phyloP scores from a whole-genome alignment of 92 coral and sea anemone species.

The Phymanthus crucifer region DNA sequence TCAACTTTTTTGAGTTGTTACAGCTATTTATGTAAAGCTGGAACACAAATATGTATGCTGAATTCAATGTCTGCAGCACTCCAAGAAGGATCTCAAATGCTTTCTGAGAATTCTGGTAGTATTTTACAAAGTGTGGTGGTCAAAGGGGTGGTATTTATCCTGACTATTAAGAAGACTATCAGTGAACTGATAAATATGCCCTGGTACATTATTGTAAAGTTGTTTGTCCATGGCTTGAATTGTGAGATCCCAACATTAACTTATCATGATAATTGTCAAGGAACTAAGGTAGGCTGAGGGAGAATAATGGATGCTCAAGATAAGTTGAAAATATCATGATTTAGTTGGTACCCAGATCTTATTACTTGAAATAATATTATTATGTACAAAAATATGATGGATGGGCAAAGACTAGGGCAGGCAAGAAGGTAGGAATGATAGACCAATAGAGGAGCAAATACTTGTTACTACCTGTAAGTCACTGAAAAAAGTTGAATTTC shows the following conservation, averaged over 20 bases:
- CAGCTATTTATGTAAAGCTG: not conserved
- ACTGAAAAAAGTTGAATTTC: too few relatives aligned
- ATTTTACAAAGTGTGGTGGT: not conserved
- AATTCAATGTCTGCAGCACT: not conserved
- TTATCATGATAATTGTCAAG: not conserved
- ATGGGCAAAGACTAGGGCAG: too few relatives aligned
- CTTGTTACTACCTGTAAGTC: too few relatives aligned
- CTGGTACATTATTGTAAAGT: slow-evolving; percentile 5
- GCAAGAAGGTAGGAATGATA: too few relatives aligned
- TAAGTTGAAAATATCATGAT: too few relatives aligned
- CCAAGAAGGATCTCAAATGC: not conserved
- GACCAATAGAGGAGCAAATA: too few relatives aligned
- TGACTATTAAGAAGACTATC: not conserved
- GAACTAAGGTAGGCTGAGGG: slow-evolving; percentile 1
- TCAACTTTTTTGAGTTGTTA: not conserved
- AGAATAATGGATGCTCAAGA: not conserved
- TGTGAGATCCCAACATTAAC: slow-evolving; percentile 14
- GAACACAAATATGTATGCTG: not conserved
- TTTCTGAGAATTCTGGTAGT: not conserved
- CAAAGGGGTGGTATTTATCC: not conserved
- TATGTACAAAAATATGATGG: too few relatives aligned
- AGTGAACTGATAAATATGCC: slow-evolving; percentile 10
- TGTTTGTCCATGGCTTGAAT: slow-evolving; percentile 37
- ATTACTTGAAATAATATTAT: too few relatives aligned
- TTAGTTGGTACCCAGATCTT: too few relatives aligned